phyloP scores from a whole-genome alignment of 1,140 invertebrate genomes.

The Drosophila sechellia region DNA sequence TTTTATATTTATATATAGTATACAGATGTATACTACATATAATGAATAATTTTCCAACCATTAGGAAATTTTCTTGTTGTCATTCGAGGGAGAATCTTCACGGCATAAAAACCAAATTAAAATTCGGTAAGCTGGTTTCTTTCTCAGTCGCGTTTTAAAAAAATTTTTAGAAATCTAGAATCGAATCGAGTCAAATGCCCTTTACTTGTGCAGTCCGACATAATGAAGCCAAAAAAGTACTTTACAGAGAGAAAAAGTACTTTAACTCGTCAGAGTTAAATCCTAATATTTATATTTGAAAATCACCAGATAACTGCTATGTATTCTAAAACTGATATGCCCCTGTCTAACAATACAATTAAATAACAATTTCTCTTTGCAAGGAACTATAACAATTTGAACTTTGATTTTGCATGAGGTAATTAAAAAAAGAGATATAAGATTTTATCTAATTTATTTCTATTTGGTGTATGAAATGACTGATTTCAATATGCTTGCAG shows the following conservation, averaged over 20 bases:
- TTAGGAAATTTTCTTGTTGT: neutral
- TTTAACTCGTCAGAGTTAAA: neutral
- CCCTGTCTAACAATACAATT: too few species aligned
- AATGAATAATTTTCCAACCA: too few species aligned
- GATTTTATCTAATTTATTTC: too few species aligned
- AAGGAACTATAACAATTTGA: too few species aligned
- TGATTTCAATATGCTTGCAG: too few species aligned
- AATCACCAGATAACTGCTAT: neutral
- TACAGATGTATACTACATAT: too few species aligned
- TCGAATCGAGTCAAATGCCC: conserved; percentile 15
- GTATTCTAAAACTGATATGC: too few species aligned
- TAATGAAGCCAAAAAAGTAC: conserved; percentile 14
- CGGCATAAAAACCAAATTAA: neutral
- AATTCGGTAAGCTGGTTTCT: conserved; percentile 11
- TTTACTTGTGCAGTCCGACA: neutral
- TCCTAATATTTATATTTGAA: neutral
- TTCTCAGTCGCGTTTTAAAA: neutral
- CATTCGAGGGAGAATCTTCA: neutral
- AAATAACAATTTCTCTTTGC: too few species aligned
- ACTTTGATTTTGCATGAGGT: too few species aligned
- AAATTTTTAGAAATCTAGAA: conserved; percentile 2
- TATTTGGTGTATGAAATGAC: too few species aligned
- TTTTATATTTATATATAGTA: too few species aligned
- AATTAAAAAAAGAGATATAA: too few species aligned
- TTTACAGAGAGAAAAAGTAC: neutral